These are phyloP conservation scores for Coelogynopora nodosa DNA, from an alignment of 2,888 invertebrate species.

Conservation along the genomic window DNA sequence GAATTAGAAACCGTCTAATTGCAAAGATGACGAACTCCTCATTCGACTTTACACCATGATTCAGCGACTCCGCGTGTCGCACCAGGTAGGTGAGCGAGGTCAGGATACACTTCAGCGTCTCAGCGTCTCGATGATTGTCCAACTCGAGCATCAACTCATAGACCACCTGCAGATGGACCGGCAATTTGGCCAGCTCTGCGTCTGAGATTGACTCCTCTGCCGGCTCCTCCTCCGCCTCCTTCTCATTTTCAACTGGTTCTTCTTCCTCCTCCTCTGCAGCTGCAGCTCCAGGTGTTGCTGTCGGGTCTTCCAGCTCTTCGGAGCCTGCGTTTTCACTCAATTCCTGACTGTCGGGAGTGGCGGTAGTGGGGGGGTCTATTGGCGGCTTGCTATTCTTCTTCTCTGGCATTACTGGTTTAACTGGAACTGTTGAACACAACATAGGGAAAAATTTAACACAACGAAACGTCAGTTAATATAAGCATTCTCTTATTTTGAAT, in stretches of 20 bases:
- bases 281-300: background rate
- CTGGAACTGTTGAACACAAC: too few species aligned
- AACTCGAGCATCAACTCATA: conserved; percentile 73
- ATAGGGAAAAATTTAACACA: too few species aligned
- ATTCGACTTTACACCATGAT: conserved; percentile 79
- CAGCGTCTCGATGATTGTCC: conserved; percentile 70
- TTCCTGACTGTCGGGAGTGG: background rate
- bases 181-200: conserved; percentile 45
- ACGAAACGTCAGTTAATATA: too few species aligned
- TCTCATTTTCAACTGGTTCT: conserved; percentile 41
- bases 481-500: too few species aligned
- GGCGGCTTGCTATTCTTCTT: too few species aligned
- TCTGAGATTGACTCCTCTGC: conserved; percentile 17
- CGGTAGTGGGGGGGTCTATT: too few species aligned
- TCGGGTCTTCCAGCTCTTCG: background rate
- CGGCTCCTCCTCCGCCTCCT: conserved; percentile 51
- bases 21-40: conserved; percentile 88
- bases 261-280: conserved; percentile 40
- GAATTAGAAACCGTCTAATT: conserved; percentile 86
- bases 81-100: conserved; percentile 84
- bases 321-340: too few species aligned
- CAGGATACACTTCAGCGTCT: conserved; percentile 84
- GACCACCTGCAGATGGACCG: conserved; percentile 66
- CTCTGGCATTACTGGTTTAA: too few species aligned
- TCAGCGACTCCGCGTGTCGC: conserved; percentile 86